Evolutionary conservation across 2,888 invertebrate genomes (phyloP).

Genomic region (Phytoseiulus persimilis): DNA sequence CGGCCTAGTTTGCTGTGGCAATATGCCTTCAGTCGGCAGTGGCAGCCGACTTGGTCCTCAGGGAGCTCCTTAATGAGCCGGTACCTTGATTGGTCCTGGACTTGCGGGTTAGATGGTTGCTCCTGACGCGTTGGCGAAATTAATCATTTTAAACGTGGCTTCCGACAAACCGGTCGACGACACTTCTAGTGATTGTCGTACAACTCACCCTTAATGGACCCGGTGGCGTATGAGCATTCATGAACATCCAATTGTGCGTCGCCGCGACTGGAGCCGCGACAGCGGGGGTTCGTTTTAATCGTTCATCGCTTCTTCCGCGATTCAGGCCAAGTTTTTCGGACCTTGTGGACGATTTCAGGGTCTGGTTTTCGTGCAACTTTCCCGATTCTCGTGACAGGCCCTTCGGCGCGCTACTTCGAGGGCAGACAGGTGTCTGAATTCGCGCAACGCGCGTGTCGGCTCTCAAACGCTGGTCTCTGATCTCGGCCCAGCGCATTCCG

Average conservation of each 20-base stretch:
- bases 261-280: neutral
- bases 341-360: too few species aligned
- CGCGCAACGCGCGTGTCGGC: too few species aligned
- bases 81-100: neutral
- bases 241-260: neutral
- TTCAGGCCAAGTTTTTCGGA: too few species aligned
- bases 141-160: neutral
- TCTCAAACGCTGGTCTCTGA: too few species aligned
- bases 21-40: neutral
- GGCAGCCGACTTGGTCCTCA: neutral
- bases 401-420: too few species aligned
- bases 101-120: neutral
- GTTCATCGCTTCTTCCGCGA: too few species aligned
- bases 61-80: neutral
- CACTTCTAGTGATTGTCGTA: neutral
- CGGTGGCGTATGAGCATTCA: neutral
- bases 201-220: neutral
- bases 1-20: neutral
- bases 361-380: too few species aligned
- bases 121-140: neutral
- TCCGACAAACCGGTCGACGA: neutral
- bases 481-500: too few species aligned
- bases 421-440: too few species aligned
- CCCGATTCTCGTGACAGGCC: too few species aligned
- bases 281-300: neutral